Percentiles rank a stretch among this genome's conserved stretches.
These are phyloP conservation scores for Luehdorfia chinensis DNA, from an alignment of 1,140 invertebrate genomes.

Conservation along the genomic window DNA sequence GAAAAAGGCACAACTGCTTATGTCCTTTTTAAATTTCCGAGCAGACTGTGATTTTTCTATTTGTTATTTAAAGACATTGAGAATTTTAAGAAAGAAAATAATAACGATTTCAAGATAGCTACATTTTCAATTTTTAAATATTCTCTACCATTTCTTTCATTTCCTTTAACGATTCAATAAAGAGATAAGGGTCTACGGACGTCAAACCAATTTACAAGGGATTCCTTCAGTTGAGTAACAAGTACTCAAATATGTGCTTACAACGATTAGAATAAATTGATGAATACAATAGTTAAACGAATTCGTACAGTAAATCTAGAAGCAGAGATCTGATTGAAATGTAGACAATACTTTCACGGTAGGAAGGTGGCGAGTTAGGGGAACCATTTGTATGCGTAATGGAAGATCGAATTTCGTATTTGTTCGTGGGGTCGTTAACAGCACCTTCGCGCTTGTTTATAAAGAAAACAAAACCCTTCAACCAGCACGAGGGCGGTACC, in stretches of 20 bases:
- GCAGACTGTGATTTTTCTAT: neutral
- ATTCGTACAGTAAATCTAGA: neutral
- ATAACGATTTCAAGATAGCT: neutral
- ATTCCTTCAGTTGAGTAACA: neutral
- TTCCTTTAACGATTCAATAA: conserved; percentile 46
- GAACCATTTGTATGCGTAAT: conserved; percentile 73
- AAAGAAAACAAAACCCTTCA: conserved; percentile 72
- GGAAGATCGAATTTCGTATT: conserved; percentile 75
- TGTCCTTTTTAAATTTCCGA: too few relatives aligned
- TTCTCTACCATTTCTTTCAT: conserved; percentile 37
- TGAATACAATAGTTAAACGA: conserved; percentile 3
- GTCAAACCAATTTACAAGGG: conserved; percentile 15
- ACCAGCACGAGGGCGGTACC: conserved; percentile 30
- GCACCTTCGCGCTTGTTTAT: conserved; percentile 70
- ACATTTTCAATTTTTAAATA: neutral
- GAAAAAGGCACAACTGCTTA: too few relatives aligned
- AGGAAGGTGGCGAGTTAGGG: conserved; percentile 41
- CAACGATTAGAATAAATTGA: conserved; percentile 10
- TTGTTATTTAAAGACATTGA: neutral
- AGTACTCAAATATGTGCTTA: conserved; percentile 6
- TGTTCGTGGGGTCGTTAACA: conserved; percentile 72
- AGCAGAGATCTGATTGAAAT: conserved; percentile 39
- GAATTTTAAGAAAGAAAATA: neutral
- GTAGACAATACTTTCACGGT: conserved; percentile 59
- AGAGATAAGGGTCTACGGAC: conserved; percentile 31